A percentile compares a stretch with the other conserved stretches of the same genome.
Conservation (phyloP, 2,888 invertebrate genomes). For the Alentia gelatinosa region DNA sequence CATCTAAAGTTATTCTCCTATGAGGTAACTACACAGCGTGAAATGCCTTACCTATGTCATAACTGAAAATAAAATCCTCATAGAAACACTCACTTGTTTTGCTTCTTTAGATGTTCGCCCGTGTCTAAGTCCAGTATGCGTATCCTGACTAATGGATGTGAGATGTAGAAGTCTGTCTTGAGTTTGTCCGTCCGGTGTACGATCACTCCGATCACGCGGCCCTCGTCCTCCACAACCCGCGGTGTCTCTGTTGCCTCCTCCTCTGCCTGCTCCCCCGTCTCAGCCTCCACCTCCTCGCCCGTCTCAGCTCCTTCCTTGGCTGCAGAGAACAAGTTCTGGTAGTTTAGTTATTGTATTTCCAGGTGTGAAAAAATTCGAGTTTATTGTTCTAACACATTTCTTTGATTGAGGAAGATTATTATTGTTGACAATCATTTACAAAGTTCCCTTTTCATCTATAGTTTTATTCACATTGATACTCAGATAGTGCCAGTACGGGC, state of each 20-base stretch:
- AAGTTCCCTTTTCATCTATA: too few relatives aligned
- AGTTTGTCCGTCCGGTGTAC: constrained; percentile 85
- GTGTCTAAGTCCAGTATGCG: constrained; percentile 84
- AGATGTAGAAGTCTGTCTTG: constrained; percentile 83
- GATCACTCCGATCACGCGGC: constrained; percentile 82
- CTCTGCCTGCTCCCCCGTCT: constrained; percentile 53
- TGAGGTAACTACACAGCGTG: too few relatives aligned
- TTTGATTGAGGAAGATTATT: too few relatives aligned
- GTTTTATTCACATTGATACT: too few relatives aligned
- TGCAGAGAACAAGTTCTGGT: too few relatives aligned
- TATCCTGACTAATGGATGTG: constrained; percentile 85
- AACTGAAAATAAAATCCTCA: neutral
- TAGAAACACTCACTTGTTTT: constrained; percentile 77
- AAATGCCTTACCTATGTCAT: too few relatives aligned
- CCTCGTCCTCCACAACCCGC: constrained; percentile 71
- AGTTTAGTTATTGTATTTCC: too few relatives aligned
- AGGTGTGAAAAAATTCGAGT: too few relatives aligned
- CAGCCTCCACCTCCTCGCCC: neutral
- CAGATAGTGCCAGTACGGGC: too few relatives aligned
- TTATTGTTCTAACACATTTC: too few relatives aligned
- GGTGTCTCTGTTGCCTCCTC: constrained; percentile 63
- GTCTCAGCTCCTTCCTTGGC: neutral
- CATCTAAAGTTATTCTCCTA: too few relatives aligned
- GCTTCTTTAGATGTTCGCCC: constrained; percentile 83
- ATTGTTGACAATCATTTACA: too few relatives aligned